Evolutionary conservation across 1,140 invertebrate genomes (phyloP).

Genomic region (Tetraneura akinire): DNA sequence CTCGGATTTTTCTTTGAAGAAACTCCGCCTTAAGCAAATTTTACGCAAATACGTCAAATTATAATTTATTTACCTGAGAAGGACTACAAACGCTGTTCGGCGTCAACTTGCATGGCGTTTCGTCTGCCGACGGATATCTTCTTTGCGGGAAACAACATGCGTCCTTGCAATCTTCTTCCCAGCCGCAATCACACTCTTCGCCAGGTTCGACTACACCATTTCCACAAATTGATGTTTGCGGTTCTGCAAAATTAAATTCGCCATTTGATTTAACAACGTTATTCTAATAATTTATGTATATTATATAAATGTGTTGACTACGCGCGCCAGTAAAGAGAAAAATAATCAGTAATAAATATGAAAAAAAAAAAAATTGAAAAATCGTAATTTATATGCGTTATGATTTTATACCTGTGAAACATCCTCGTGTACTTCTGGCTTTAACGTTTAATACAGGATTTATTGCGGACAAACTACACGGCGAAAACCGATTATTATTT

Average conservation of each 20-base stretch:
- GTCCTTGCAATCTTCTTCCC: slow-evolving; percentile 92
- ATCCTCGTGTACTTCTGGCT: slow-evolving; percentile 84
- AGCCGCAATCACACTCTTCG: slow-evolving; percentile 98
- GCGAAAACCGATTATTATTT: slow-evolving; percentile 83
- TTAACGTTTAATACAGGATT: slow-evolving; percentile 92
- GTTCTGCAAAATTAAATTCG: slow-evolving; percentile 64
- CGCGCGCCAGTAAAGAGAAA: too few relatives aligned
- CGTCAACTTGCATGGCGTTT: slow-evolving; percentile 81
- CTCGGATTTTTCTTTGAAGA: too few relatives aligned
- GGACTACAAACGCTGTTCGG: slow-evolving; percentile 78
- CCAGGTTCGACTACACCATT: slow-evolving; percentile 95
- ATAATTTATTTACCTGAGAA: slow-evolving; percentile 66
- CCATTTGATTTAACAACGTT: too few relatives aligned
- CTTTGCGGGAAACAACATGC: slow-evolving; percentile 91
- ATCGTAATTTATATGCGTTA: background rate
- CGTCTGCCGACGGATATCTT: slow-evolving; percentile 70
- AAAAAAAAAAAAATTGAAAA: too few relatives aligned
- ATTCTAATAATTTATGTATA: too few relatives aligned
- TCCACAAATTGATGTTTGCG: slow-evolving; percentile 88
- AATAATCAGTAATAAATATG: background rate
- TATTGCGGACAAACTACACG: slow-evolving; percentile 85
- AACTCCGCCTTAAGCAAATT: too few relatives aligned
- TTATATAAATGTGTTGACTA: too few relatives aligned
- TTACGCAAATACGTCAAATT: background rate
- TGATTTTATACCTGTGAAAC: slow-evolving; percentile 68